Evolutionary conservation across 2,888 invertebrate genomes (phyloP), one percentile per base, ranked within the genome.

Genomic region (Stegophylla sp.): DNA sequence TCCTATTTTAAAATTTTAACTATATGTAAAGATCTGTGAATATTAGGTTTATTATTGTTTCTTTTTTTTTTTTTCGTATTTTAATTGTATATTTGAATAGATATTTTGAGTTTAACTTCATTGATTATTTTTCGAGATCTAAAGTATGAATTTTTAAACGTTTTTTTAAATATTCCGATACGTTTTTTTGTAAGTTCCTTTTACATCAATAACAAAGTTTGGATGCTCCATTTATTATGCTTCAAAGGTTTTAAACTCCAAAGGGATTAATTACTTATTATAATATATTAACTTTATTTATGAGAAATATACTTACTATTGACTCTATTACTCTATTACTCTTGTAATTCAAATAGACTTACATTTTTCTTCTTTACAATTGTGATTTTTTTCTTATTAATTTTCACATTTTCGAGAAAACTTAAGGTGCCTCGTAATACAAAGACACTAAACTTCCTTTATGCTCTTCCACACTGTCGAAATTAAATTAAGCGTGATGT

Each of bases 21-120:
- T 59, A 20, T 45, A 56, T 77, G 45, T 67, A 67, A 67, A 45
- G 77, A 77, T 67, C 76, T 76, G 77, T 77, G 77, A 76, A 77
- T 77, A 67, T 77, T 77, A 77, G 67, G 43, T 67, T 77, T 67
- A 67, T 77, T 45, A 34, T 34, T 34, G 7, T 34, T 34, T 34
- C 7, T 34, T 34, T 34, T 34, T 34, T 34, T 34, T 34, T 34
- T 34, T 34, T 34, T 34, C 7, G 34, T 34, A 34, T 34, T 7
- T 34, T 34, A 34, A 34, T 45, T 28, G 43, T 76, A 28, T 67
- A 20, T 17, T 75, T 74, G 34, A 51, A 20, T 63, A 63, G 34
- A 48, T 48, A 51, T 74, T 63, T 48, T 23, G 34, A 34, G 51
- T 53, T 53, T 5, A n/a, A 41, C 26, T 15, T 63, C 23, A 23